Evolutionary conservation across 2,113 vertebrate species (phyloP).

Genomic region (Tor tambroides): DNA sequence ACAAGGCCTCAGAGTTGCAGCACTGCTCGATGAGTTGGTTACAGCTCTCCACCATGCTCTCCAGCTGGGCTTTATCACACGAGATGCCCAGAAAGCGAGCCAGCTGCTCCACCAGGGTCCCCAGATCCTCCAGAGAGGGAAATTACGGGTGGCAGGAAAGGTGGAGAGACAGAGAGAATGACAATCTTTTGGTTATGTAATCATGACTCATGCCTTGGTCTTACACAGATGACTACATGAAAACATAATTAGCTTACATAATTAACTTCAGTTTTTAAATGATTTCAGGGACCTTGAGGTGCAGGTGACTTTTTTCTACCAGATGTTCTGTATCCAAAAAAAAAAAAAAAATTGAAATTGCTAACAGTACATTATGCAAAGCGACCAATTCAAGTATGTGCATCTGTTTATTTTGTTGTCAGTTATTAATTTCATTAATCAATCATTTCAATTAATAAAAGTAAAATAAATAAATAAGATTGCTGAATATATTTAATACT

Average conservation of each 20-base stretch:
- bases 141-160: background rate
- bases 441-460: background rate
- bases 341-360: background rate
- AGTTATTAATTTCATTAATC: background rate
- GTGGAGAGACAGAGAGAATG: slow-evolving; percentile 10
- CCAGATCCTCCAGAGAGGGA: slow-evolving; percentile 80
- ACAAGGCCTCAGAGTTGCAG: slow-evolving; percentile 91
- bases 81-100: slow-evolving; percentile 90
- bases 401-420: background rate
- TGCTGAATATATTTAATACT: background rate
- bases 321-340: background rate
- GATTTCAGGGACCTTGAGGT: background rate
- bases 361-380: background rate
- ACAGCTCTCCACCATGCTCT: slow-evolving; percentile 90
- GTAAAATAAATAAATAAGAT: background rate
- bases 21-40: slow-evolving; percentile 97
- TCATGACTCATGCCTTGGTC: background rate
- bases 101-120: slow-evolving; percentile 87
- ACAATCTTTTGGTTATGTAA: background rate
- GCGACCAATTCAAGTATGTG: background rate
- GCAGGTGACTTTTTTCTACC: background rate
- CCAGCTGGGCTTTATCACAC: slow-evolving; percentile 94
- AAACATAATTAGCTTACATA: background rate
- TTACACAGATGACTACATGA: background rate
- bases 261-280: background rate